Percentiles rank a stretch among this genome's conserved stretches.
Evolutionary conservation across 2,888 invertebrate species (phyloP).

Genomic region (Icerya purchasi): DNA sequence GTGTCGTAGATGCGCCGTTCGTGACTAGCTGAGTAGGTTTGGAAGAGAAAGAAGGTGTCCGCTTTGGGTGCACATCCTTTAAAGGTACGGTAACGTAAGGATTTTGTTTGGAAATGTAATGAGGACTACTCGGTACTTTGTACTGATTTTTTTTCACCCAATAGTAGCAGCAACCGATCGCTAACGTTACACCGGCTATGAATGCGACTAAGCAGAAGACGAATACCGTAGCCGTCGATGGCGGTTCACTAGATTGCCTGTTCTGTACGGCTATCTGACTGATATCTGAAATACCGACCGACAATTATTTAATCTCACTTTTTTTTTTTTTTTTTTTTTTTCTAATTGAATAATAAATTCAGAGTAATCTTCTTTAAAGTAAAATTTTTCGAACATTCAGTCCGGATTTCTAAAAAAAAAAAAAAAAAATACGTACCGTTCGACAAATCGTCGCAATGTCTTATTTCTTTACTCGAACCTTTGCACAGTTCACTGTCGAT

Average conservation of each 20-base stretch:
- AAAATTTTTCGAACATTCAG: no score
- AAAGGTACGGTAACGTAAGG: constrained; percentile 64
- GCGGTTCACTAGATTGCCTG: constrained; percentile 19
- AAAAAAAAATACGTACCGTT: constrained; percentile 17
- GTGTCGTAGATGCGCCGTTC: constrained; percentile 37
- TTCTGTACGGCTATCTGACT: constrained; percentile 5
- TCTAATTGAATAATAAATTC: no score
- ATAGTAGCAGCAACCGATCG: constrained; percentile 28
- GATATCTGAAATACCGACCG: constrained; percentile 1
- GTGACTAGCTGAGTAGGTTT: constrained; percentile 18
- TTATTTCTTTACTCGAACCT: constrained; percentile 43
- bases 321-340: no score
- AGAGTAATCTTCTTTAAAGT: no score
- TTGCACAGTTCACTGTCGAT: constrained; percentile 38
- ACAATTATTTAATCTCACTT: neutral
- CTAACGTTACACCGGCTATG: constrained; percentile 26
- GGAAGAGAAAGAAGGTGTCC: constrained; percentile 48
- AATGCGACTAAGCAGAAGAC: constrained; percentile 29
- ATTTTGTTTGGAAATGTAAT: constrained; percentile 62
- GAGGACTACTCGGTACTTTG: constrained; percentile 51
- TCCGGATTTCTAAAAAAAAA: no score
- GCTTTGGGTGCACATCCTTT: constrained; percentile 42
- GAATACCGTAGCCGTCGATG: constrained; percentile 31
- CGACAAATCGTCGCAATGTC: constrained; percentile 31
- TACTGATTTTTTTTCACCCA: constrained; percentile 30